phyloP scores from a whole-genome alignment of 2,888 invertebrate genomes.

The Orgyia antiqua region DNA sequence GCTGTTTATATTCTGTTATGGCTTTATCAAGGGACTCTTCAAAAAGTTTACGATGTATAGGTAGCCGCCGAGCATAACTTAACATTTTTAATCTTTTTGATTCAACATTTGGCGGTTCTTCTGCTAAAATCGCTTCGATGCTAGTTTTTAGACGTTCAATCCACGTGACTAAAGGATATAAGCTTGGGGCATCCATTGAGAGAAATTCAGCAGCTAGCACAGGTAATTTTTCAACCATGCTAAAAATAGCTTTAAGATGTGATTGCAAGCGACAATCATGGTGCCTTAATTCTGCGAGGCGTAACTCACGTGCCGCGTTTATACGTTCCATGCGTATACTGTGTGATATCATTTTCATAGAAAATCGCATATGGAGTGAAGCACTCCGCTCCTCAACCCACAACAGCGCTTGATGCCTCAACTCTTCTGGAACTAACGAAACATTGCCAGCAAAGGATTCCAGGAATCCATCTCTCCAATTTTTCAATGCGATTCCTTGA shows the following conservation, averaged over 20 bases:
- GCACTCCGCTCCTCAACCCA: constrained; percentile 51
- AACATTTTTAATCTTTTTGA: constrained; percentile 46
- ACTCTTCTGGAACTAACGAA: constrained; percentile 40
- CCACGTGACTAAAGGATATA: constrained; percentile 51
- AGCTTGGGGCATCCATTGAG: constrained; percentile 34
- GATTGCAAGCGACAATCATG: constrained; percentile 49
- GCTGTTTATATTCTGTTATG: constrained; percentile 32
- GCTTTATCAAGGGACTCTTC: constrained; percentile 44
- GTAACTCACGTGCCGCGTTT: constrained; percentile 38
- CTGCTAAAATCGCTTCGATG: constrained; percentile 30
- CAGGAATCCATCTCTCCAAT: constrained; percentile 60
- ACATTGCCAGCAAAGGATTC: constrained; percentile 52
- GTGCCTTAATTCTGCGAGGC: constrained; percentile 43
- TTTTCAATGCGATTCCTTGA: constrained; percentile 43
- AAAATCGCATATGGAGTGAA: constrained; percentile 46
- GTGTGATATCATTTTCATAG: constrained; percentile 52
- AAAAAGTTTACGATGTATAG: constrained; percentile 41
- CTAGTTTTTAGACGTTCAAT: constrained; percentile 34
- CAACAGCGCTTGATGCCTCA: constrained; percentile 39
- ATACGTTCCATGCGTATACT: constrained; percentile 51
- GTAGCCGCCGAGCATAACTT: constrained; percentile 50
- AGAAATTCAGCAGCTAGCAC: constrained; percentile 38
- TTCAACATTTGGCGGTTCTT: constrained; percentile 37
- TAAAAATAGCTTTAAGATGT: constrained; percentile 47
- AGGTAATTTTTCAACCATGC: constrained; percentile 38